Percentiles rank a stretch among this genome's conserved stretches.
Conservation (phyloP, 2,888 invertebrate species). For the Dendrolimus pini region DNA sequence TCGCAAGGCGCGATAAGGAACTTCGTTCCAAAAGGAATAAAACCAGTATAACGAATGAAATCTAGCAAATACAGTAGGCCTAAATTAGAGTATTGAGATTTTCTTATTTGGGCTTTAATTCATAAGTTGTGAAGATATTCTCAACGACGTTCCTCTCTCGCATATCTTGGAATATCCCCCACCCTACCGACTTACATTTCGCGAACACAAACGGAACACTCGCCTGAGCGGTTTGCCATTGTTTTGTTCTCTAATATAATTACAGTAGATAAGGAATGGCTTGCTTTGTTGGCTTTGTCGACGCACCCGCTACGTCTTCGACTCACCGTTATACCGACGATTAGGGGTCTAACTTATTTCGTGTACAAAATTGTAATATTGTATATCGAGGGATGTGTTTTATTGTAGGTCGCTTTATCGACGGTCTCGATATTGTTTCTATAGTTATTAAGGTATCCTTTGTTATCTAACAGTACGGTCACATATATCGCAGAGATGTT, state of each 20-base stretch:
- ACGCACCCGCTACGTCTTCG: not conserved
- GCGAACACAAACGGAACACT: slow-evolving; percentile 8
- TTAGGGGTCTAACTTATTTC: not conserved
- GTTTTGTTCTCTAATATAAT: slow-evolving; percentile 11
- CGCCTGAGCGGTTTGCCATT: slow-evolving; percentile 7
- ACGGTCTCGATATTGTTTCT: not conserved
- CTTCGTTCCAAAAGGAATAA: too few species aligned
- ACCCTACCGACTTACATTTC: not conserved
- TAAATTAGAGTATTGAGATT: too few species aligned
- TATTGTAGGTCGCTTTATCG: not conserved
- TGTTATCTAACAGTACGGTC: not conserved
- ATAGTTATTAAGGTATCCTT: not conserved
- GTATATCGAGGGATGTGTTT: not conserved
- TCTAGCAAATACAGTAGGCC: too few species aligned
- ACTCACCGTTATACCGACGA: not conserved
- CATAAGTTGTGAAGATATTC: not conserved
- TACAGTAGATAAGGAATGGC: slow-evolving; percentile 7
- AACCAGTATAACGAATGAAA: too few species aligned
- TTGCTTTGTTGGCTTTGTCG: not conserved
- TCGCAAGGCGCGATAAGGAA: too few species aligned
- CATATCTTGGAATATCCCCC: not conserved
- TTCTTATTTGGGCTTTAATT: not conserved
- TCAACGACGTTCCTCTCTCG: not conserved
- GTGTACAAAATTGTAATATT: not conserved
- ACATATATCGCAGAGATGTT: too few species aligned